A percentile compares a stretch with the other conserved stretches of the same genome.
Conservation (phyloP, 2,113 vertebrate genomes). For the Bufo bufo region DNA sequence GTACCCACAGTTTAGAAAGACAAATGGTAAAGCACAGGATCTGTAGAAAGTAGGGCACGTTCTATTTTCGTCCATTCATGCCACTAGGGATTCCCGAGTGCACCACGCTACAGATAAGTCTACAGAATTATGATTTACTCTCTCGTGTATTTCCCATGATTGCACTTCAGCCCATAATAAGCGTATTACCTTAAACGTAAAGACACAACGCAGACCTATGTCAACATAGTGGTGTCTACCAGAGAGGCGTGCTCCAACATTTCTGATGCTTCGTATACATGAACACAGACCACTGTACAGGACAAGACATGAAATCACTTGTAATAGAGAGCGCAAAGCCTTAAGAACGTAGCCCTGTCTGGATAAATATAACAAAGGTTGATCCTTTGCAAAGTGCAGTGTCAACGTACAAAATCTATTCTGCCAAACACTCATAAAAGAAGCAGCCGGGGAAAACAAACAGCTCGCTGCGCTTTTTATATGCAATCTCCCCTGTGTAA, state of each 20-base stretch:
- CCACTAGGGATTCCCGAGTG: not conserved
- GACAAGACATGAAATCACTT: not conserved
- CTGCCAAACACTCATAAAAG: slow-evolving; percentile 47
- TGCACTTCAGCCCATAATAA: not conserved
- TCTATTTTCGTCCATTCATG: not conserved
- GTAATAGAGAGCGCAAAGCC: not conserved
- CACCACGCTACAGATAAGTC: not conserved
- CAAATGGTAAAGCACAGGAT: not conserved
- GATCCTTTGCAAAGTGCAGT: slow-evolving; percentile 27
- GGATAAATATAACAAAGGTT: slow-evolving; percentile 24
- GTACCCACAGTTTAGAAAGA: not conserved
- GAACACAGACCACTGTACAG: not conserved
- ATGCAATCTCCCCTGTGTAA: slow-evolving; percentile 46
- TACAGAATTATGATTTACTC: not conserved
- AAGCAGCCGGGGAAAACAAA: slow-evolving; percentile 46
- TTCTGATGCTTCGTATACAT: not conserved
- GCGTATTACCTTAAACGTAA: not conserved
- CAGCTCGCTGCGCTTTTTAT: slow-evolving; percentile 42
- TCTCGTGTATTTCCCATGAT: not conserved
- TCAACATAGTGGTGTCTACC: not conserved
- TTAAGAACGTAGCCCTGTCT: not conserved
- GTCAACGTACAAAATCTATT: slow-evolving; percentile 39
- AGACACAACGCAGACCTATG: not conserved
- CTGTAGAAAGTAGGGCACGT: not conserved
- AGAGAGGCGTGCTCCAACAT: not conserved